A percentile compares a stretch with the other conserved stretches of the same genome.
phyloP scores from a whole-genome alignment of 2,888 invertebrate species.

The Plebejus anna region DNA sequence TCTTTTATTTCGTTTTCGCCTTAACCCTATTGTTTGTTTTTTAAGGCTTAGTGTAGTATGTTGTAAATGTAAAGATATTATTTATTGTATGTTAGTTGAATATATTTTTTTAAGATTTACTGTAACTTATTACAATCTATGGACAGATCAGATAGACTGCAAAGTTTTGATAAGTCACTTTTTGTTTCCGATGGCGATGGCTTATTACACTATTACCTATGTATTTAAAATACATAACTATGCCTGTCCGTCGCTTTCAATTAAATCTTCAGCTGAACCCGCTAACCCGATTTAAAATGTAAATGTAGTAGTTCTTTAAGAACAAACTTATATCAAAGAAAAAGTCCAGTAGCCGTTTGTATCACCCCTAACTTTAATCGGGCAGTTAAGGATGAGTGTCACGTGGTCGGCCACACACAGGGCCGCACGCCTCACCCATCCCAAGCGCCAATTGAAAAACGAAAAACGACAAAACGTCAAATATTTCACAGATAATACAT shows the following conservation, averaged over 20 bases:
- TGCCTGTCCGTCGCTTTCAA: too few relatives aligned
- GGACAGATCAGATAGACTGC: too few relatives aligned
- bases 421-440: constrained; percentile 50
- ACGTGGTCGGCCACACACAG: constrained; percentile 47
- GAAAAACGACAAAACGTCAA: constrained; percentile 25
- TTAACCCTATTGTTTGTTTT: constrained; percentile 42
- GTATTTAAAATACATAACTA: too few relatives aligned
- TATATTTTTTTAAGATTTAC: too few relatives aligned
- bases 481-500: constrained; percentile 27
- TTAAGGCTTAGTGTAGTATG: background rate
- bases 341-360: background rate
- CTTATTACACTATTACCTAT: too few relatives aligned
- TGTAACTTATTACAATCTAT: too few relatives aligned
- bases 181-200: too few relatives aligned
- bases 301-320: too few relatives aligned
- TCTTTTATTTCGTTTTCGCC: constrained; percentile 23
- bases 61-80: background rate
- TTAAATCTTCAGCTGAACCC: background rate
- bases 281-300: background rate
- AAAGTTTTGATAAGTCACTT: too few relatives aligned
- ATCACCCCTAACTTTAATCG: background rate
- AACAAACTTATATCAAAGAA: background rate
- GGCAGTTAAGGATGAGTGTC: constrained; percentile 67
- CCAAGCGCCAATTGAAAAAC: constrained; percentile 38
- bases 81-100: background rate